Evolutionary conservation across 2,113 vertebrate genomes (phyloP).

Genomic region (Oncorhynchus keta): DNA sequence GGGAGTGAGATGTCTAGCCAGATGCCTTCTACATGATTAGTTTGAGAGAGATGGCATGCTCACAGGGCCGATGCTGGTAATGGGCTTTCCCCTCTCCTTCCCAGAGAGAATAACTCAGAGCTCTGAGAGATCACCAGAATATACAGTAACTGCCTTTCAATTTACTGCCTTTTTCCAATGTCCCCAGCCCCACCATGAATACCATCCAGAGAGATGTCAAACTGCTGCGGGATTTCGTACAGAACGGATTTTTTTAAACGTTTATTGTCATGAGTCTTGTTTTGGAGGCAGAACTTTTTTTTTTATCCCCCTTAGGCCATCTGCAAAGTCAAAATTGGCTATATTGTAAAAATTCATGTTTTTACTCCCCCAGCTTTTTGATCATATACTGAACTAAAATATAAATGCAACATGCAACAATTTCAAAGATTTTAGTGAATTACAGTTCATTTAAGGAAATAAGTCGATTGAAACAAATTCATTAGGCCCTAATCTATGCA

Average conservation of each 20-base stretch:
- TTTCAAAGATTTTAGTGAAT: no score
- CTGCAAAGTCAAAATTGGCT: no score
- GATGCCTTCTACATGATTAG: background rate
- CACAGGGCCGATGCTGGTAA: background rate
- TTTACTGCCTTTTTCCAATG: background rate
- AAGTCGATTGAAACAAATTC: no score
- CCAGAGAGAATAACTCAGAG: background rate
- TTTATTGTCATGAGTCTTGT: no score
- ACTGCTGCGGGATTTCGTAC: background rate
- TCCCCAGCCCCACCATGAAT: background rate
- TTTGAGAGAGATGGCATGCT: background rate
- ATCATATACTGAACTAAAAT: no score
- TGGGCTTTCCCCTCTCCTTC: background rate
- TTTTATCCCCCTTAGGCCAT: no score
- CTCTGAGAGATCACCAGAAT: background rate
- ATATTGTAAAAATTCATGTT: no score
- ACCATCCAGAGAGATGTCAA: background rate
- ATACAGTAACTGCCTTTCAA: background rate
- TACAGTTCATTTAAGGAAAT: no score
- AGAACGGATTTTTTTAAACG: background rate
- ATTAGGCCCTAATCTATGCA: no score
- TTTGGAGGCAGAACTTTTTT: no score
- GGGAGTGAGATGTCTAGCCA: background rate
- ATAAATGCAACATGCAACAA: no score
- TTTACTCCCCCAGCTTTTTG: no score